Base-by-base conservation (phyloP, 1,140 invertebrate species). In the Cyclina sinensis region DNA sequence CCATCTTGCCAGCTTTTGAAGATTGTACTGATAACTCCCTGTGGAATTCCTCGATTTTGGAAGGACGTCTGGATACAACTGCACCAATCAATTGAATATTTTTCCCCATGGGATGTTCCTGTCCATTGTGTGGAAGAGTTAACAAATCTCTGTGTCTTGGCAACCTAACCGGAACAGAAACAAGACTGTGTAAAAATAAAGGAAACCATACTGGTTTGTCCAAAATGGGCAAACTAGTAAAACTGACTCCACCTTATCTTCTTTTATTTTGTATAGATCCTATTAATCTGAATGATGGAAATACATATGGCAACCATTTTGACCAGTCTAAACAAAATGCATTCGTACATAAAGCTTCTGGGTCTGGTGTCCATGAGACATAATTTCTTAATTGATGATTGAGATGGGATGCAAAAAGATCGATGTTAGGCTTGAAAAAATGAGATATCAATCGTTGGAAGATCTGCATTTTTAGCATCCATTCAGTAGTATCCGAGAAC, bases 341-440 rank as follows among this genome's bases (percentile, higher is more conserved):
- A 87, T 90, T 16, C 21, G 46, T 79, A 16, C 16, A 73, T 24
- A 54, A 24, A 68, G 85, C 84, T 21, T 37, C 30, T 85, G 86
- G 89, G 46, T 90, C 86, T 62, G 80, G 46, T 37, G 21, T 79
- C 86, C 73, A 90, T 7, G 73, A 79, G 35, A 80, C 51, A 88
- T 62, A 82, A 14, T 9, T 62, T 16, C 88, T 39, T 32, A 88
- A 14, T 37, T 88, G 74, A 37, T 2, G 48, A 88, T 90, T 90
- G 0, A 91, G 32, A 37, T 89, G 57, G 48, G 81, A 86, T 1
- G 86, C 89, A 82, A 90, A 91, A n/a, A 88, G n/a, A 79, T 90
- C 89, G 32, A 90, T 88, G 24, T 82, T 24, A 59, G 81, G 86
- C 30, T 21, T 30, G 21, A 32, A 48, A 32, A 78, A 82, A 24